Base-by-base conservation (phyloP, 2,888 invertebrate species). In the Coelinius sp. region DNA sequence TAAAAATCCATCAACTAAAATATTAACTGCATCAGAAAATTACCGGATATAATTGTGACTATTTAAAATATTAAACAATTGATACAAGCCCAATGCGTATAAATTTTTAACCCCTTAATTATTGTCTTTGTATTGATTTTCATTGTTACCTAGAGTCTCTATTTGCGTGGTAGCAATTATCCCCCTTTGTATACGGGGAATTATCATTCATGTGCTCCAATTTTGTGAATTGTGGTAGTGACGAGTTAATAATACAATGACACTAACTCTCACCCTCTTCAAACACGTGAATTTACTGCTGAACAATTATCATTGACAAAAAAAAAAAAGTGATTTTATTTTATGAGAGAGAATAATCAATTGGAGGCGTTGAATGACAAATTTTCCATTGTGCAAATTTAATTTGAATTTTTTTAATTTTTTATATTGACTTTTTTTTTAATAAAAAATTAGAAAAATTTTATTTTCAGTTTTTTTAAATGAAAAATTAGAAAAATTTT, bases 311-410 rank as follows among this genome's bases (percentile, higher is more conserved):
- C 46, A 20, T 49, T 17, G 64, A 31, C 41, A 14, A 24, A 35
- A 38, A 24, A 35, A 3, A 10, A 44, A 46, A 38, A 27, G 53
- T 63, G 1, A 8, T 68, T 70, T n/a, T 71, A 44, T 0, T 69
- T 68, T 46, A 62, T 73, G 69, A 67, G 68, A 70, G 70, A 56
- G 27, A n/a, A 67, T 65, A 71, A 66, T 70, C 71, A 72, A 68
- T 65, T 41, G n/a, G 41, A 41, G 41, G 41, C 1, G 4, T 41
- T 41, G 41, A 41, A 41, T n/a, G 41, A 41, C 12, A 41, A n/a
- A 4, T n/a, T 2, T 41, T 12, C n/a, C 41, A 41, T 41, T 41
- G 41, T 41, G 10, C n/a, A n/a, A 41, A 41, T n/a, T 41, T 41
- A 12, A 12, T n/a, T 5, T 12, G 41, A 41, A n/a, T 41, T 41